Percentiles rank a stretch among this genome's conserved stretches.
These are phyloP conservation scores for Ariolimax columbianus DNA, from an alignment of 2,888 invertebrate species.

Conservation along the genomic window DNA sequence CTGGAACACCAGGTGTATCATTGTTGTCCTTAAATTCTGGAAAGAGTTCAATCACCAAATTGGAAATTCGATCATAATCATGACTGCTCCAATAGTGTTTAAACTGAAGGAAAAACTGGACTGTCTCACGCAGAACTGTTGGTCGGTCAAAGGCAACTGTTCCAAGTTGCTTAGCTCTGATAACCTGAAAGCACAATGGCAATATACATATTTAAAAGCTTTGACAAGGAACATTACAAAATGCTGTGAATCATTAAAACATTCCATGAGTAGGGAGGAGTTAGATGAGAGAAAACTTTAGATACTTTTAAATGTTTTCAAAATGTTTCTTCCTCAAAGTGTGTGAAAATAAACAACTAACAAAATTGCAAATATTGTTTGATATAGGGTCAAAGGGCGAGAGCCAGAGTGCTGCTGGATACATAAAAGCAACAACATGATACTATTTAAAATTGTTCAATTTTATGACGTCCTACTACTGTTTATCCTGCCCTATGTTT, in stretches of 20 bases:
- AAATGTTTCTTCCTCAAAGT: too few relatives aligned
- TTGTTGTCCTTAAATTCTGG: constrained; percentile 54
- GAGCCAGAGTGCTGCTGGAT: too few relatives aligned
- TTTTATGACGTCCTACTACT: too few relatives aligned
- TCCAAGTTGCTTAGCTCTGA: constrained; percentile 53
- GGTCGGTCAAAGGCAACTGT: constrained; percentile 55
- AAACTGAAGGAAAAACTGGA: constrained; percentile 56
- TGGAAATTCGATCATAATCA: constrained; percentile 57
- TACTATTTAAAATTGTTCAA: too few relatives aligned
- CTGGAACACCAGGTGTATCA: constrained; percentile 55
- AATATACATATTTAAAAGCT: not conserved
- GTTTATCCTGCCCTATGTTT: too few relatives aligned
- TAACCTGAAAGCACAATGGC: constrained; percentile 40
- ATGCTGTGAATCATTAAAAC: not conserved
- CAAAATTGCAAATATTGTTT: too few relatives aligned
- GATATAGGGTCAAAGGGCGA: too few relatives aligned
- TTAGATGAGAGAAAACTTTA: too few relatives aligned
- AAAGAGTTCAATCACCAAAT: constrained; percentile 55
- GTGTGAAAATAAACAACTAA: too few relatives aligned
- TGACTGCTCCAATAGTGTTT: constrained; percentile 57
- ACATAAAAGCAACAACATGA: too few relatives aligned
- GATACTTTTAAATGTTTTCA: too few relatives aligned
- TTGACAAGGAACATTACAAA: not conserved
- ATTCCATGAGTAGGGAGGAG: too few relatives aligned
- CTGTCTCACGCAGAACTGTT: constrained; percentile 56